Evolutionary conservation across 2,888 invertebrate genomes (phyloP).

Genomic region (Boloria euphrosyne): DNA sequence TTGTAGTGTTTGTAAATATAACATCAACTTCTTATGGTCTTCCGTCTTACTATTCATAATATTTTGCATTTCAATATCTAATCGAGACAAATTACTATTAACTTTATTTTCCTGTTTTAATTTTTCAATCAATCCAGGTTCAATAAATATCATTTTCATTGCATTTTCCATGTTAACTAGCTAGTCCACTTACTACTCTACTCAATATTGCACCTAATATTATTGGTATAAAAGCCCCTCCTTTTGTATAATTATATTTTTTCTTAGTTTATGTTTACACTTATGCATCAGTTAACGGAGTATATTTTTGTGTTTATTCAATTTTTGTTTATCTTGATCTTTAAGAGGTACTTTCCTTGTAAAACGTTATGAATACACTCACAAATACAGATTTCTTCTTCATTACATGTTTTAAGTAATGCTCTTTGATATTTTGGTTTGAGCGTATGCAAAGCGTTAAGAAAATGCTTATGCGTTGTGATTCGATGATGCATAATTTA

Average conservation of each 20-base stretch:
- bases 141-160: not conserved
- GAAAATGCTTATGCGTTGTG: slow-evolving; percentile 6
- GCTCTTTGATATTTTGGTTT: slow-evolving; percentile 15
- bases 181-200: slow-evolving; percentile 4
- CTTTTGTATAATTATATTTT: slow-evolving; percentile 27
- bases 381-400: slow-evolving; percentile 30
- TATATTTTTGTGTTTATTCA: slow-evolving; percentile 23
- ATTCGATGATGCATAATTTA: slow-evolving; percentile 1
- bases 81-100: slow-evolving; percentile 29
- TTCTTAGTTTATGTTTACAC: slow-evolving; percentile 4
- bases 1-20: slow-evolving; percentile 43
- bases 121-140: no score
- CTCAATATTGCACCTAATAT: slow-evolving; percentile 27
- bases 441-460: slow-evolving; percentile 7
- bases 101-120: no score
- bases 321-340: slow-evolving; percentile 11
- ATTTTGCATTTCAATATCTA: slow-evolving; percentile 41
- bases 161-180: slow-evolving; percentile 1
- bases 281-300: slow-evolving; percentile 16
- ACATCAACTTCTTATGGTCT: slow-evolving; percentile 42
- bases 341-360: slow-evolving; percentile 21
- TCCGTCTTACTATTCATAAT: slow-evolving; percentile 38
- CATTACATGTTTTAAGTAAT: slow-evolving; percentile 13
- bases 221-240: slow-evolving; percentile 29
- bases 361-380: slow-evolving; percentile 32